A percentile compares a stretch with the other conserved stretches of the same genome.
Evolutionary conservation across 2,113 vertebrate genomes (phyloP).

Genomic region (Felis chaus): DNA sequence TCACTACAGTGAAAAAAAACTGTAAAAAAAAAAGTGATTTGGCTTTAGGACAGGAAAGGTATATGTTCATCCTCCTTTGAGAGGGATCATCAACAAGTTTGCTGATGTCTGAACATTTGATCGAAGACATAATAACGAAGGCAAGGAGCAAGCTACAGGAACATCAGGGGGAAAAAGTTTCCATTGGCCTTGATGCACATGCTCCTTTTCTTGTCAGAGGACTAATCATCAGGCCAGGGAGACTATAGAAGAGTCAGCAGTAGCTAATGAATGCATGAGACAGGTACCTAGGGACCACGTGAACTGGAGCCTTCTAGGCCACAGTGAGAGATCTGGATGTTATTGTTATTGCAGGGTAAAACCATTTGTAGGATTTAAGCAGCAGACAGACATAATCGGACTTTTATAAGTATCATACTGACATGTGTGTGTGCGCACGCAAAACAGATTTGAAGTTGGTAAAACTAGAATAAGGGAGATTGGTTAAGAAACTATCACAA

Average conservation of each 20-base stretch:
- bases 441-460: background rate
- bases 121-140: background rate
- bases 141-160: background rate
- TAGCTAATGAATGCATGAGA: background rate
- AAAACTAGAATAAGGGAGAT: background rate
- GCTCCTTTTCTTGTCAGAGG: background rate
- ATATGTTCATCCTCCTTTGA: background rate
- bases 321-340: background rate
- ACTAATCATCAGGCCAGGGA: background rate
- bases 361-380: background rate
- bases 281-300: background rate
- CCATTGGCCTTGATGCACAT: background rate
- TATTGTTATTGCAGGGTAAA: background rate
- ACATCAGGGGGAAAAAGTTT: rapidly evolving
- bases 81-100: background rate
- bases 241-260: background rate
- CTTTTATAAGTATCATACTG: background rate
- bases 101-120: background rate
- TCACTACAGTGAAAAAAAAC: background rate
- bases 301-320: background rate
- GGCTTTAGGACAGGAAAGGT: background rate
- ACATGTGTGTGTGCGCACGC: background rate
- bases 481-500: background rate
- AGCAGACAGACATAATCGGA: background rate
- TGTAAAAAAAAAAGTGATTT: background rate